Percentiles rank a stretch among this genome's conserved stretches.
Conservation (phyloP, 2,797 vertebrate species). For the Melanotaenia parkinsoni region DNA sequence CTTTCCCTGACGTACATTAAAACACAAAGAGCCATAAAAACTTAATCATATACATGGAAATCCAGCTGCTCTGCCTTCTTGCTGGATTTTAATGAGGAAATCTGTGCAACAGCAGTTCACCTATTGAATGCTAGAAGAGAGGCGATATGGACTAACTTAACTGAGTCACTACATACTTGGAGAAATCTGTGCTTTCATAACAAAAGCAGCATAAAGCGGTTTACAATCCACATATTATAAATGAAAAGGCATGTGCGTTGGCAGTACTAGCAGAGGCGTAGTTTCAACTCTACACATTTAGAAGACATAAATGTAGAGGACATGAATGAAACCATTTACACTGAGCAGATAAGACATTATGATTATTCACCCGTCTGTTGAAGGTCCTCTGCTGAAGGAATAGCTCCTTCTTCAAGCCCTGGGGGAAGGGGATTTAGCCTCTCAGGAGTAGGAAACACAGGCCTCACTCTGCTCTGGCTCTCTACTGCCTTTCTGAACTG, state of each 20-base stretch:
- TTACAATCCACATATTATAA: constrained; percentile 24
- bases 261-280: background rate
- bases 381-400: constrained; percentile 82
- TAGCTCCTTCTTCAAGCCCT: constrained; percentile 81
- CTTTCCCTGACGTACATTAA: constrained; percentile 29
- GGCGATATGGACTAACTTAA: constrained; percentile 35
- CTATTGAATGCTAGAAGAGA: constrained; percentile 31
- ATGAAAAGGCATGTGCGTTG: background rate
- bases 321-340: background rate
- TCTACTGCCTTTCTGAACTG: constrained; percentile 87
- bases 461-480: constrained; percentile 75
- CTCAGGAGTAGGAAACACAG: constrained; percentile 65
- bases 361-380: constrained; percentile 78
- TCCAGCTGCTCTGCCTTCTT: background rate
- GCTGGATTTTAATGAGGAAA: constrained; percentile 36
- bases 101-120: constrained; percentile 43
- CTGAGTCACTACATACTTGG: background rate
- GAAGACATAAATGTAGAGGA: background rate
- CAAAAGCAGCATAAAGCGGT: constrained; percentile 16
- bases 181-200: constrained; percentile 9
- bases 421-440: constrained; percentile 78
- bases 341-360: background rate
- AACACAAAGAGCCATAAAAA: constrained; percentile 43
- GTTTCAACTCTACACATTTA: background rate
- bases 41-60: constrained; percentile 34